Base-by-base conservation (phyloP, 2,113 vertebrate species). In the Petromus typicus region DNA sequence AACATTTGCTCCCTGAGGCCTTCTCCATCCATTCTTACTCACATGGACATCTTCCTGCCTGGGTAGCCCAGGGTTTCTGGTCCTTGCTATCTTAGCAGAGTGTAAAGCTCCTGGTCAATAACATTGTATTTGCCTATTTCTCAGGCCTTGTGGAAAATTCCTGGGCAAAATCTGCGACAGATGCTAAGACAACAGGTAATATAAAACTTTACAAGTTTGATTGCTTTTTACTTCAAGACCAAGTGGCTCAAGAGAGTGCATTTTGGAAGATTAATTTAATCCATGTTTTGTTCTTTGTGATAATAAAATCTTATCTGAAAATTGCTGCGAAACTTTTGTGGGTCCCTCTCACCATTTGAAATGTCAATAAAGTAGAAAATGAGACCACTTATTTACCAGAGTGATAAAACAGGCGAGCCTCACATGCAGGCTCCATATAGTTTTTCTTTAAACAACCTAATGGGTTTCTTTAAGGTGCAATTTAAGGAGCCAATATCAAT, bases 401-500 rank as follows among this genome's bases (percentile, higher is more conserved):
- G 67, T 86, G 91, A 94, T 91, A 95, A 97, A 96, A 92, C 83
- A 73, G 37, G 5, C 63, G 71, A 64, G 54, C 18, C n/a, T 93
- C 69, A 75, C 27, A 34, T 95, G 63, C 7, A 75, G 87, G 83
- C 64, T 91, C 86, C 75, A 25, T 80, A 69, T 54, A 88, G 78
- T 61, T 90, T 95, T 95, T 86, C 83, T 96, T 92, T 89, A 95
- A 97, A 97, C 89, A 86, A 75, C 25, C 27, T 88, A 95, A 96
- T 94, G 79, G 93, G 89, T 84, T 96, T 95, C 93, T 94, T 95
- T 80, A 96, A 95, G 91, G 93, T 94, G 37, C 93, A 94, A 40
- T 94, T 94, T 96, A 97, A 95, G 91, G 75, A 96, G 76, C 64
- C 86, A 86, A 95, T 97, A 96, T 64, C 91, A 93, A 94, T 89